Evolutionary conservation across 2,797 vertebrate species (phyloP).

Genomic region (Limosa lapponica): DNA sequence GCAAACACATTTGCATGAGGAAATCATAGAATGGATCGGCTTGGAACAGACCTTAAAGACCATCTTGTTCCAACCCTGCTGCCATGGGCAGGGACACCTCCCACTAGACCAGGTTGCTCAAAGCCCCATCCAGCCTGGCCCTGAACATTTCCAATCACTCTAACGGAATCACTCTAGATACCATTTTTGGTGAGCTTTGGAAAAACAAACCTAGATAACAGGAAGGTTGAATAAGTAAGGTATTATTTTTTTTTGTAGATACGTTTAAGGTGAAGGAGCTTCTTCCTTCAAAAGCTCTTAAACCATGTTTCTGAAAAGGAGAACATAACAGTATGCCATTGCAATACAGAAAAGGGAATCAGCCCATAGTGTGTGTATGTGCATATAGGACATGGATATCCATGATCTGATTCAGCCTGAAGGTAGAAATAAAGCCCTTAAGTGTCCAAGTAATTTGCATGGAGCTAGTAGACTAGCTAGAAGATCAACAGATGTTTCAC

Average conservation of each 20-base stretch:
- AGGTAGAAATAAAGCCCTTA: too few relatives aligned
- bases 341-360: not conserved
- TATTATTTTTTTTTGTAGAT: too few relatives aligned
- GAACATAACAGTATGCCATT: not conserved
- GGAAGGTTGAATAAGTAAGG: not conserved
- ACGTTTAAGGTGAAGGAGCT: not conserved
- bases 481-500: not conserved
- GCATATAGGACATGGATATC: too few relatives aligned
- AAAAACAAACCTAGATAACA: not conserved
- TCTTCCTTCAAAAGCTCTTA: not conserved
- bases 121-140: too few relatives aligned
- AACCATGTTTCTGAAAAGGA: fast-evolving
- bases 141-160: too few relatives aligned
- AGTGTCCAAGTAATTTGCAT: not conserved
- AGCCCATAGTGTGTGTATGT: fast-evolving
- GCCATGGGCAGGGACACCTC: too few relatives aligned
- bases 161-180: not conserved
- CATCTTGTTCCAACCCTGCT: too few relatives aligned
- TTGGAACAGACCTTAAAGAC: too few relatives aligned
- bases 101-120: too few relatives aligned
- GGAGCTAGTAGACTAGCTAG: not conserved
- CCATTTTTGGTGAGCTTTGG: not conserved
- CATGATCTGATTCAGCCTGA: not conserved
- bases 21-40: not conserved
- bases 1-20: not conserved